Evolutionary conservation across 2,888 invertebrate species (phyloP), one percentile per base, ranked within the genome.

Genomic region (Aporophyla lueneburgensis): DNA sequence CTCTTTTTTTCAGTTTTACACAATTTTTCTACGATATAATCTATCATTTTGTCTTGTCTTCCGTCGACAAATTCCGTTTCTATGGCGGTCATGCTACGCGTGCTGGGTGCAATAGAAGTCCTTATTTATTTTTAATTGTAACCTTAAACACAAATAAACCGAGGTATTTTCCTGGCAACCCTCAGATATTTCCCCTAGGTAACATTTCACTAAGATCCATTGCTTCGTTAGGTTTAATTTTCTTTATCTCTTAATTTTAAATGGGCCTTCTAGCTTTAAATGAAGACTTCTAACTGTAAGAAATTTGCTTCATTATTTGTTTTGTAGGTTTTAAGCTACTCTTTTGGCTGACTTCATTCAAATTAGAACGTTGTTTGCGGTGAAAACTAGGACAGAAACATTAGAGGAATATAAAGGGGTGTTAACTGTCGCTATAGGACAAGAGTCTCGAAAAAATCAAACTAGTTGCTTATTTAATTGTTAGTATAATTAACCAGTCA

Each of bases 161-260:
- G 9, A 21, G 16, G 19, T 5, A 33, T 59, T 75, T 58, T 61
- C 59, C 33, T 43, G 40, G 14, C 49, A 14, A 21, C 21, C 54
- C 33, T 19, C 46, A 1, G 9, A 71, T 68, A 76, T 76, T 81
- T 80, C 80, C 81, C 80, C 16, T 16, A 71, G 80, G 76, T 68
- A 68, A 59, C 71, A 68, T 80, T 80, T 68, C 56, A 63, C 24
- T 63, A 54, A 68, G 70, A 76, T 59, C 27, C 14, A 80, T 80
- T 24, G 49, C 68, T 59, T 80, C 59, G 24, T 80, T 68, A 63
- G 6, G 43, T 68, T 58, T 53, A 72, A 78, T 67, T 67, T 24
- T 53, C 67, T 73, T 58, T 68, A 24, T 59, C 21, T 68, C 40
- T 63, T 74, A 49, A 65, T 69, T 74, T 74, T 5, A 80, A 69